Conservation (phyloP, 2,113 vertebrate genomes). For the Scalopus aquaticus region DNA sequence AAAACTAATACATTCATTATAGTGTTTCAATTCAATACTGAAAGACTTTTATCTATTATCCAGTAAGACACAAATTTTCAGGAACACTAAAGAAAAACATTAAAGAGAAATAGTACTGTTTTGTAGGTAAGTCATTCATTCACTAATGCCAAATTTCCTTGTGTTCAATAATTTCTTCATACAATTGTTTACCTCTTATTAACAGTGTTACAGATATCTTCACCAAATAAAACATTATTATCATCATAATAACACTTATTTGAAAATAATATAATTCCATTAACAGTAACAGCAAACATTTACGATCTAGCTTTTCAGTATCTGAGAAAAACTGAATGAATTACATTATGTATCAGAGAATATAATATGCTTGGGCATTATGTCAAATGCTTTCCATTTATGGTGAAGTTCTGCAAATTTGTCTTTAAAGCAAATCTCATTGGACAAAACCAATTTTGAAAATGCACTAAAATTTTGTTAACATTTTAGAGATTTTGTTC, state of each 20-base stretch:
- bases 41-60: too few relatives aligned
- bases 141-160: neutral
- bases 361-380: conserved; percentile 39
- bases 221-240: neutral
- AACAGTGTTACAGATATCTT: neutral
- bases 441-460: conserved; percentile 58
- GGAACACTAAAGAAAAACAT: neutral
- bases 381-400: conserved; percentile 21
- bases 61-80: neutral
- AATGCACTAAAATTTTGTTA: conserved; percentile 31
- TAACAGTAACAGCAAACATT: conserved; percentile 9
- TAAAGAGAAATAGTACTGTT: neutral
- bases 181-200: neutral
- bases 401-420: conserved; percentile 34
- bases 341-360: conserved; percentile 51
- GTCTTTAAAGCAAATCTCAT: conserved; percentile 58
- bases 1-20: neutral
- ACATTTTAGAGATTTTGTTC: conserved; percentile 43
- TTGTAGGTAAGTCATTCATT: neutral
- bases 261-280: neutral
- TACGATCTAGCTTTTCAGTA: neutral
- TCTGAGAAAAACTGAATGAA: conserved; percentile 29
- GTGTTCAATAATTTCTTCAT: neutral
- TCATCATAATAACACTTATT: neutral
- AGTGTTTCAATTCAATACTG: too few relatives aligned